phyloP scores from a whole-genome alignment of 2,888 invertebrate species.

The Lochmaea capreae region DNA sequence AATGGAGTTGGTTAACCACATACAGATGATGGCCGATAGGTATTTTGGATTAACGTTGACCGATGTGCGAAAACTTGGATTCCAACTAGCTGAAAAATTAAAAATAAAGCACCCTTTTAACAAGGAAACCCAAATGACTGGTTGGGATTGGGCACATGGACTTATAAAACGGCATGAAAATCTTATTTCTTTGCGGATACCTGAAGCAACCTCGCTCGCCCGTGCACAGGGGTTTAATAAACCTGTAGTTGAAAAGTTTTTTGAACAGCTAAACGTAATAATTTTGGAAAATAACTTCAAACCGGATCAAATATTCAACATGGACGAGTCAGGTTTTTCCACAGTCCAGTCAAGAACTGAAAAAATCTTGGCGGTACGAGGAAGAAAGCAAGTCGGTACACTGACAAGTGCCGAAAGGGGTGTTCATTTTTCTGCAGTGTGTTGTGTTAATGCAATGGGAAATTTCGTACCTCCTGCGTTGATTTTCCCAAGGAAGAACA shows the following conservation, averaged over 20 bases:
- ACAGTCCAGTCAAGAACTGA: conserved; percentile 18
- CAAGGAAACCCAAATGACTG: no score
- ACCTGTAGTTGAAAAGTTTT: not conserved
- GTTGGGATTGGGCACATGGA: no score
- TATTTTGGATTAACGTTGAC: no score
- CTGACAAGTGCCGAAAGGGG: conserved; percentile 57
- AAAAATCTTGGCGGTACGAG: conserved; percentile 31
- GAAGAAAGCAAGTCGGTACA: conserved; percentile 52
- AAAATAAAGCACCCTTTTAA: no score
- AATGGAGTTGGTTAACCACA: no score
- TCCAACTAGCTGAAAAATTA: no score
- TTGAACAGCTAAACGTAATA: not conserved
- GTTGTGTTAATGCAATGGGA: conserved; percentile 57
- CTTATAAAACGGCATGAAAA: no score
- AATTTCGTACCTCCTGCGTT: conserved; percentile 59
- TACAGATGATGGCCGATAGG: no score
- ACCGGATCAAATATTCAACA: not conserved
- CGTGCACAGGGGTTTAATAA: not conserved
- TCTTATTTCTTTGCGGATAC: not conserved
- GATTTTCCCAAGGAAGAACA: conserved; percentile 58
- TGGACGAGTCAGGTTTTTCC: not conserved
- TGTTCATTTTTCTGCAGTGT: conserved; percentile 57
- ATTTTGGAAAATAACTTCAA: not conserved
- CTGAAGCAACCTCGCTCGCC: not conserved
- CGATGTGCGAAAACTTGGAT: no score